Conservation (phyloP, 2,113 vertebrate species). For the Stegastes partitus region DNA sequence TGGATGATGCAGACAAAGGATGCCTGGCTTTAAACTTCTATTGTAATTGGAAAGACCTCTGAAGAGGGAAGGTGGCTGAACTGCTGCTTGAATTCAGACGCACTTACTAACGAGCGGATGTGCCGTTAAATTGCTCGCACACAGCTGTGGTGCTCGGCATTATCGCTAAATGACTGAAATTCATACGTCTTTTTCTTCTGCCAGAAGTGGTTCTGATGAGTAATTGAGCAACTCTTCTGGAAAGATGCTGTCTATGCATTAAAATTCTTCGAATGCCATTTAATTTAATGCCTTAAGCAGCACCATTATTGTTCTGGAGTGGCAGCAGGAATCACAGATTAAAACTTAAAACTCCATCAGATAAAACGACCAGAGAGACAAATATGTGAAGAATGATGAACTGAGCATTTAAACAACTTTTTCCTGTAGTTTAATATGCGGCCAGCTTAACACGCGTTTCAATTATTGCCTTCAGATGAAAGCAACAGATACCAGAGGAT, state of each 20-base stretch:
- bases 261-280: not conserved
- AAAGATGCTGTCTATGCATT: not conserved
- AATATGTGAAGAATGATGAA: no score
- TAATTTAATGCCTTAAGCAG: not conserved
- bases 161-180: slow-evolving; percentile 5
- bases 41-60: not conserved
- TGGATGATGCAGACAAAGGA: not conserved
- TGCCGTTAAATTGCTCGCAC: not conserved
- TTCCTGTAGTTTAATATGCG: no score
- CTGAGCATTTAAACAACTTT: no score
- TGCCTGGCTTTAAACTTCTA: not conserved
- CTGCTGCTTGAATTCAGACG: slow-evolving; percentile 17
- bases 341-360: not conserved
- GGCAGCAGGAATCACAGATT: not conserved
- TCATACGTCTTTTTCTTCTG: not conserved
- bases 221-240: not conserved
- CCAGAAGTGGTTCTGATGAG: not conserved
- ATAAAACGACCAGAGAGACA: not conserved
- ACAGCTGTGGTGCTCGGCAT: not conserved
- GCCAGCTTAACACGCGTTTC: no score
- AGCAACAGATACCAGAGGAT: not conserved
- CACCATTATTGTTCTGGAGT: slow-evolving; percentile 11
- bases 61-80: not conserved
- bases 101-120: not conserved
- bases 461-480: no score